Base-by-base conservation (phyloP, 2,888 invertebrate species). In the Cancer borealis region DNA sequence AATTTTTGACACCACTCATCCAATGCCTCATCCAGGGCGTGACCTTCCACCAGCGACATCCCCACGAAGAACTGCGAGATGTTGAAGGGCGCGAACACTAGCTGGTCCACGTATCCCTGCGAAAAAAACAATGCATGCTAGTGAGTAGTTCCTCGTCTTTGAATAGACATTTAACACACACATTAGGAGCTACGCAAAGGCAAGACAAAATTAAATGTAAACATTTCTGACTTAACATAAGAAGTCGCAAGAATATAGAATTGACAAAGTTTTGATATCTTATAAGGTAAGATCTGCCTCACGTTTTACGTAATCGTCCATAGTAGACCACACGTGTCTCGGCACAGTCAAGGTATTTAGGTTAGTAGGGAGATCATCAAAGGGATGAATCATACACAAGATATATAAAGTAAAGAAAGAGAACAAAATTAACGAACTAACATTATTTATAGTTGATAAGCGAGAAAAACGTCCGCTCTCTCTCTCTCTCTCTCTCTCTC, bases 1-100 rank as follows among this genome's bases (percentile, higher is more conserved):
- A 94, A 60, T 49, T 94, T 94, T 39, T 73, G 45, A 6, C 47
- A 26, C 66, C 92, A 92, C 45, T 94, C 92, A 8, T 73, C n/a
- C 30, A 94, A n/a, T 17, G 88, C 87, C 26, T 94, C 94, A 46
- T 92, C 94, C 66, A 92, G 73, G 14, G 84, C 45, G 21, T 49
- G 60, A 4, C 94, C 94, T 45, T 94, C 94, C 88, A 94, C n/a
- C 73, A 94, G 88, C 21, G 94, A 84, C 94, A 94, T 94, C 0
- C 94, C 94, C 92, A 94, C 30, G 92, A 88, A 94, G 73, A 94
- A 94, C 89, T 94, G 94, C 5, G 94, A 89, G 39, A 94, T 94
- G 54, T 94, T 94, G 73, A 94, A 45, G 26, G 94, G 94, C 21
- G 94, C 94, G 79, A 94, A 94, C 73, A 94, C 94, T 73, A 94